Percentiles rank a stretch among this genome's conserved stretches.
phyloP scores from a whole-genome alignment of 2,797 vertebrate genomes.

The Typhlichthys eigenmanni region DNA sequence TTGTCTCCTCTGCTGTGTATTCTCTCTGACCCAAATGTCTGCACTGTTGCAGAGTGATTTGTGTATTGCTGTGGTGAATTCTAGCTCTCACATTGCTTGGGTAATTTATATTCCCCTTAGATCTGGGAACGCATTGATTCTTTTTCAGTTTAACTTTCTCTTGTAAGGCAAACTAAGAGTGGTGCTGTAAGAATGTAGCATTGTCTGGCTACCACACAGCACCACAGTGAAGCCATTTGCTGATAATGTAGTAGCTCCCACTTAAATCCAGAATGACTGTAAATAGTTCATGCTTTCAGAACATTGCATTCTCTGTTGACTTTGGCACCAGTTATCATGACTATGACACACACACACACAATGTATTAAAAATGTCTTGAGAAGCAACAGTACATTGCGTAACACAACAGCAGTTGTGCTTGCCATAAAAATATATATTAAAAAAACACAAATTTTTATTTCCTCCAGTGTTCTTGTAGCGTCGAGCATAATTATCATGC shows the following conservation, averaged over 20 bases:
- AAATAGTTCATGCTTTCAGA: slow-evolving; percentile 45
- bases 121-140: background rate
- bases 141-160: slow-evolving; percentile 14
- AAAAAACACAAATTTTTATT: background rate
- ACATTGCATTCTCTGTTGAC: slow-evolving; percentile 48
- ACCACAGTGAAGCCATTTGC: slow-evolving; percentile 40
- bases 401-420: slow-evolving; percentile 27
- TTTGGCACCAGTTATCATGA: slow-evolving; percentile 31
- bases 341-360: slow-evolving; percentile 1
- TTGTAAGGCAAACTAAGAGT: background rate
- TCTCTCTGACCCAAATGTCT: slow-evolving; percentile 21
- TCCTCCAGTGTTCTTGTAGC: background rate
- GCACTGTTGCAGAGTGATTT: slow-evolving; percentile 19
- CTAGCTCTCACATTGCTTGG: background rate
- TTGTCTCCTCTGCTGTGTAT: slow-evolving; percentile 62
- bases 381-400: slow-evolving; percentile 20
- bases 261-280: slow-evolving; percentile 43
- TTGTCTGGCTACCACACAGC: slow-evolving; percentile 6
- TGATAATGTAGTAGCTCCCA: slow-evolving; percentile 26
- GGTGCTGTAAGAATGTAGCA: slow-evolving; percentile 24
- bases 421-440: slow-evolving; percentile 2
- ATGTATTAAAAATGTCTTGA: background rate
- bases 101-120: slow-evolving; percentile 3
- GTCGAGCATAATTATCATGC: background rate
- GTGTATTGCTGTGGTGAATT: slow-evolving; percentile 14